Conservation (phyloP, 2,888 invertebrate genomes). For the Panopea generosa region DNA sequence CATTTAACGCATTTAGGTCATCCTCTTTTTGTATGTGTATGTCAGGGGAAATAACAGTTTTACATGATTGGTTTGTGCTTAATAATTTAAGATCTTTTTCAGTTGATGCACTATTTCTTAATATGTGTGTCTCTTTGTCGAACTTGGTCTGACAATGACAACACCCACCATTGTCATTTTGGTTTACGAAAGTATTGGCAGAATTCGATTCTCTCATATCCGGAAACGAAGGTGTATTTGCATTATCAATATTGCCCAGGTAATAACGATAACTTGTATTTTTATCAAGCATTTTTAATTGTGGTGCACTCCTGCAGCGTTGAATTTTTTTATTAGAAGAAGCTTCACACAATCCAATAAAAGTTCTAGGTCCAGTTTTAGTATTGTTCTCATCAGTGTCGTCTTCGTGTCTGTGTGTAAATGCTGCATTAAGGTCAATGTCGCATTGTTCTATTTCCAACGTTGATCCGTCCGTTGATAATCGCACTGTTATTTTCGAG, state of each 20-base stretch:
- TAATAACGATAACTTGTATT: not conserved
- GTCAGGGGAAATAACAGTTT: too few relatives aligned
- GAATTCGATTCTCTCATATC: conserved; percentile 11
- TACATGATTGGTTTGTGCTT: too few relatives aligned
- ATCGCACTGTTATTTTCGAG: conserved; percentile 70
- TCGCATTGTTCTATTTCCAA: conserved; percentile 73
- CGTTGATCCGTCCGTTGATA: conserved; percentile 73
- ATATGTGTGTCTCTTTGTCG: not conserved
- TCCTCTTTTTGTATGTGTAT: too few relatives aligned
- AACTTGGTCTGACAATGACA: not conserved
- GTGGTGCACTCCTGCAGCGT: conserved; percentile 13
- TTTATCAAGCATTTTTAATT: not conserved
- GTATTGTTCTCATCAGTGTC: too few relatives aligned
- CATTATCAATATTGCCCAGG: not conserved
- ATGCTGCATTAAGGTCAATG: conserved; percentile 53
- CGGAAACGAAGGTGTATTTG: not conserved
- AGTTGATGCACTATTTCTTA: too few relatives aligned
- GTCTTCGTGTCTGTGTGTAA: too few relatives aligned
- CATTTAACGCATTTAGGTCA: too few relatives aligned
- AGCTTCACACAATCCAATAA: too few relatives aligned
- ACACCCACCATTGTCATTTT: conserved; percentile 12
- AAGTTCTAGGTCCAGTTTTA: too few relatives aligned
- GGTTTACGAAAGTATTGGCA: too few relatives aligned
- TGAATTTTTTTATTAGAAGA: not conserved
- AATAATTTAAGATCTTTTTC: too few relatives aligned